Conservation (phyloP, 2,888 invertebrate species). For the Zelleria hepariella region DNA sequence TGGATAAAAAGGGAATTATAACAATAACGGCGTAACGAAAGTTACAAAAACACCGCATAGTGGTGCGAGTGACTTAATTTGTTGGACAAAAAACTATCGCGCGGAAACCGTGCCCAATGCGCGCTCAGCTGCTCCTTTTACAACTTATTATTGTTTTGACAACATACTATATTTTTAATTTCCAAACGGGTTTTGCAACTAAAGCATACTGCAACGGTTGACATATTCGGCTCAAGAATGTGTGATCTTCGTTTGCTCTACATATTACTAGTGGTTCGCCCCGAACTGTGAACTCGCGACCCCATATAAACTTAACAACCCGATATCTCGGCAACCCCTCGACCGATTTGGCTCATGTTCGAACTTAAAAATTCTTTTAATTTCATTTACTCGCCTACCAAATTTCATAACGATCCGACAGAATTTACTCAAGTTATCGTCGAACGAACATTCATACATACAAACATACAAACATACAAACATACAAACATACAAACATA, state of each 20-base stretch:
- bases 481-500: too few relatives aligned
- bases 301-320: too few relatives aligned
- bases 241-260: not conserved
- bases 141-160: slow-evolving; percentile 4
- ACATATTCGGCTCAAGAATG: not conserved
- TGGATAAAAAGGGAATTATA: slow-evolving; percentile 20
- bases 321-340: too few relatives aligned
- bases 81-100: slow-evolving; percentile 2
- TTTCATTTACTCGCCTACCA: too few relatives aligned
- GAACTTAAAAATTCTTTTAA: too few relatives aligned
- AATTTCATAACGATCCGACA: too few relatives aligned
- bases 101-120: slow-evolving; percentile 2
- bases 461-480: too few relatives aligned
- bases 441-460: too few relatives aligned
- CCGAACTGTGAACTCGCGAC: too few relatives aligned
- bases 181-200: not conserved
- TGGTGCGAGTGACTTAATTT: slow-evolving; percentile 4
- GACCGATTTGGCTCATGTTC: too few relatives aligned
- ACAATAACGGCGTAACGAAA: slow-evolving; percentile 45
- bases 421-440: too few relatives aligned
- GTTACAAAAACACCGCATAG: slow-evolving; percentile 22
- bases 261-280: not conserved
- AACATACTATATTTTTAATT: not conserved
- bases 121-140: not conserved
- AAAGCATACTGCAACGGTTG: not conserved